Conservation (phyloP, 2,797 vertebrate species). For the Oceanodroma leucorhoa region DNA sequence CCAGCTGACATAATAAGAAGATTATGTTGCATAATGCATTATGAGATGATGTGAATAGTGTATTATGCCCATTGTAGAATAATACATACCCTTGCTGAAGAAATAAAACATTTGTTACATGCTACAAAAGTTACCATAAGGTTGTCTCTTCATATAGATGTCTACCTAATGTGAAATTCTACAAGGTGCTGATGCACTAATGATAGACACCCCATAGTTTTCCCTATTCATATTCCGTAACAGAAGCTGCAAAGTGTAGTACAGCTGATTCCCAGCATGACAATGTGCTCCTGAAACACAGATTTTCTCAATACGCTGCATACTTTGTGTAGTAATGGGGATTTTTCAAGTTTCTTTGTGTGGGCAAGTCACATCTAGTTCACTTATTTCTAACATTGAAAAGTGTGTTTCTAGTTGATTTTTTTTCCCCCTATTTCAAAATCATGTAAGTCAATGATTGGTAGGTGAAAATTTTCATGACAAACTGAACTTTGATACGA, state of each 20-base stretch:
- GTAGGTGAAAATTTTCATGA: not conserved
- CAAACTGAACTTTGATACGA: not conserved
- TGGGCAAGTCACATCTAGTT: not conserved
- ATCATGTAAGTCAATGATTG: not conserved
- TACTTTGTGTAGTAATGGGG: not conserved
- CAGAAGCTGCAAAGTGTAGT: not conserved
- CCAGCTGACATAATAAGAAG: not conserved
- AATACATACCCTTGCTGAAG: not conserved
- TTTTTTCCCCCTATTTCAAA: not conserved
- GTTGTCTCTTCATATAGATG: not conserved
- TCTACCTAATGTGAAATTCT: not conserved
- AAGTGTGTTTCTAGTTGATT: not conserved
- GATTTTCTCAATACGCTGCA: not conserved
- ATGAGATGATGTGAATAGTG: not conserved
- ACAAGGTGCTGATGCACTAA: not conserved
- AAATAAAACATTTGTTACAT: not conserved
- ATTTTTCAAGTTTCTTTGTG: not conserved
- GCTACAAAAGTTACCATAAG: not conserved
- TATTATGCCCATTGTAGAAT: not conserved
- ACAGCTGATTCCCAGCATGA: not conserved
- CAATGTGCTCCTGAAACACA: not conserved
- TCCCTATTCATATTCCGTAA: not conserved
- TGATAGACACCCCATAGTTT: not conserved
- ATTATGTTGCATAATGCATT: not conserved
- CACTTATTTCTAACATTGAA: not conserved